Evolutionary conservation across 2,113 vertebrate species (phyloP), one percentile per base, ranked within the genome.

Genomic region (rat (Rattus norvegicus)): DNA sequence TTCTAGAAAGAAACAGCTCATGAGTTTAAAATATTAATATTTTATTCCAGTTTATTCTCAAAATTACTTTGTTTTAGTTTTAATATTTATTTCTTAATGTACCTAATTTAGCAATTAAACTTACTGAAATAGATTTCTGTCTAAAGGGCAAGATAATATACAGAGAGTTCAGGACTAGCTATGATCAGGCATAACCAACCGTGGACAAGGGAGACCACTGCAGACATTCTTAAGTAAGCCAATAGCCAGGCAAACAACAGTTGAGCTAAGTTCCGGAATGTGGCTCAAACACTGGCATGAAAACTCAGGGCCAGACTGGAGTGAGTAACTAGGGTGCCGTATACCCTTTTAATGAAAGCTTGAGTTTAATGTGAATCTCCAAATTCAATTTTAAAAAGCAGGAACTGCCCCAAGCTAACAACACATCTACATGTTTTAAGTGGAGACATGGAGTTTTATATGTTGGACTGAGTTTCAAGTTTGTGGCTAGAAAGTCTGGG

Each of bases 281-380:
- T 17, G 43, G 20, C 73, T 84, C 81, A 39, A 86, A 87, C 14
- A 14, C 10, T 67, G n/a, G 49, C 36, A 22, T 16, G 52, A 76
- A 89, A 86, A 92, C 39, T 76, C 73, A 59, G n/a, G 69, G 16
- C 17, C n/a, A 92, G 56, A 22, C n/a, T 93, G 17, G 9, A 91
- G 13, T 2, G 54, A 85, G 65, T 47, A 54, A 52, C 5, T 84
- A 8, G 24, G 36, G 30, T 93, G 43, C 56, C 85, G 86, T n/a
- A 24, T 75, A 19, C 24, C 65, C 63, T 91, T 63, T 52, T 76
- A 63, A 76, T 10, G 49, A 86, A 91, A 80, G 70, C 65, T 7
- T 81, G 17, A 91, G 86, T 30, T n/a, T 69, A 30, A 81, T 63
- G 67, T 63, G 61, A 65, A 61, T 90, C 93, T 93, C n/a, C 77